Base-by-base conservation (phyloP, 37 sponge, comb jelly and placozoan genomes). In the Aplysina aerophoba region DNA sequence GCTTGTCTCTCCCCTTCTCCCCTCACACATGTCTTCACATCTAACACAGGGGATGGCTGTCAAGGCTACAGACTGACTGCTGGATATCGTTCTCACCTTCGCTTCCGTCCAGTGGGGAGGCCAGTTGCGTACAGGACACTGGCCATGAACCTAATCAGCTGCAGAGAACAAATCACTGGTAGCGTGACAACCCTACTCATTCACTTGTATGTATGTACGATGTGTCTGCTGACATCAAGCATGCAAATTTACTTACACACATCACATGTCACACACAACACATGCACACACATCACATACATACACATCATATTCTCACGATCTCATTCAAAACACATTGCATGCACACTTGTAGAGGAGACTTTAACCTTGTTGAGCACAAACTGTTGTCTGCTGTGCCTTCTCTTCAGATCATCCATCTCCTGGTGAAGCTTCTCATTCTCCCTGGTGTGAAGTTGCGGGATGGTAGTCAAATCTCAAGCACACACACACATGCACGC, bases 61-160 rank as follows among this genome's bases (percentile, higher is more conserved):
- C 59, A 58, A 15, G 15, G 17, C 15, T 58, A 20, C 59, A 58
- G 59, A 20, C 17, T 15, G 17, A 20, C 15, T 19, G 27, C 5
- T 62, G 64, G 4, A 4, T 2, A 62, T 33, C n/a, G 17, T 5
- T n/a, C n/a, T 36, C 24, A 36, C 38, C 53, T 55, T 25, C 80
- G 55, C 62, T 80, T 71, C 54, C 35, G 80, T 31, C 66, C 71
- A 56, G 54, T 27, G 40, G 90, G 94, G 14, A 94, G 65, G 57
- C 89, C 72, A 55, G 90, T 88, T 44, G 91, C 85, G 60, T 94
- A 94, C 0, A 94, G 73, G 77, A 91, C 83, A 69, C 85, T 85
- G 4, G 85, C 83, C 65, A 94, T 64, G 63, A 94, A 94, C 37
- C 91, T 92, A 20, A 94, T 91, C 21, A 94, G 82, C 95, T 94